phyloP scores from a whole-genome alignment of 2,797 vertebrate genomes.

The Nyctalus aviator region DNA sequence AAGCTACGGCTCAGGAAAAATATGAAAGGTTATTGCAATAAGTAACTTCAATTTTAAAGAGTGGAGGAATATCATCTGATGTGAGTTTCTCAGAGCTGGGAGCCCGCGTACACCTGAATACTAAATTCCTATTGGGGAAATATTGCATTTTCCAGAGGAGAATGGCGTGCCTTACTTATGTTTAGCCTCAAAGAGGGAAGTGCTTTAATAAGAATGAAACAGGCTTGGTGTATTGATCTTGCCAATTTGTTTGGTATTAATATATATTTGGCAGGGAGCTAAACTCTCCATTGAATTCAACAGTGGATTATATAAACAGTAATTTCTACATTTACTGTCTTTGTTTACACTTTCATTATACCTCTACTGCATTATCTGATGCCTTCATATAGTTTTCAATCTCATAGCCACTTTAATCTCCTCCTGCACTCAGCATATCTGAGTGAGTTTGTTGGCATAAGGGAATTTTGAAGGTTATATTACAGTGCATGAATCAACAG shows the following conservation, averaged over 20 bases:
- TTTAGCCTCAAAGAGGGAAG: conserved; percentile 75
- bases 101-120: conserved; percentile 54
- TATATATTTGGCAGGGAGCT: conserved; percentile 86
- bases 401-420: conserved; percentile 92
- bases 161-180: conserved; percentile 74
- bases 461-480: conserved; percentile 95
- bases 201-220: conserved; percentile 83
- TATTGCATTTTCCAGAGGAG: conserved; percentile 74
- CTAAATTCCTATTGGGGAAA: conserved; percentile 70
- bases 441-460: conserved; percentile 90
- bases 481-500: conserved; percentile 95
- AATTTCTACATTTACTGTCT: conserved; percentile 89
- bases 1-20: conserved; percentile 73
- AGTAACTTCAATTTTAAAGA: conserved; percentile 76
- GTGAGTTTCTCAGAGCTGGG: conserved; percentile 61
- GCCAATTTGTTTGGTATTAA: conserved; percentile 89
- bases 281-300: conserved; percentile 89
- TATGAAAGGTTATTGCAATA: conserved; percentile 82
- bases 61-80: conserved; percentile 36
- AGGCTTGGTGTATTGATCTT: conserved; percentile 84
- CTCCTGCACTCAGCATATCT: conserved; percentile 89
- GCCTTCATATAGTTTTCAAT: conserved; percentile 92
- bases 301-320: conserved; percentile 88
- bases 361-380: conserved; percentile 91
- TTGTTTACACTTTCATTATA: conserved; percentile 96